Percentiles rank a stretch among this genome's conserved stretches.
Evolutionary conservation across 2,797 vertebrate genomes (phyloP).

Genomic region (Spea hammondii): DNA sequence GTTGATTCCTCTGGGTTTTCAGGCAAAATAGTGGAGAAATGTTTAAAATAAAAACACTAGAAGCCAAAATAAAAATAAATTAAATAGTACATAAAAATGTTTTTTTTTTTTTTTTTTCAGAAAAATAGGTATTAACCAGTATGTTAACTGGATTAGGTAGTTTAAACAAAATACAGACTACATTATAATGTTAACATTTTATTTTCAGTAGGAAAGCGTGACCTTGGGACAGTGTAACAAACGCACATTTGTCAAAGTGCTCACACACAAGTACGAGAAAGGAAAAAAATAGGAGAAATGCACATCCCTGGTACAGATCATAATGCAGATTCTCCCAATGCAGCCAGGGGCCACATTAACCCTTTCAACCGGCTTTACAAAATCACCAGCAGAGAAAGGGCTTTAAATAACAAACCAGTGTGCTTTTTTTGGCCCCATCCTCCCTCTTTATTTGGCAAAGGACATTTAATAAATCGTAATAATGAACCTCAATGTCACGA

Average conservation of each 20-base stretch:
- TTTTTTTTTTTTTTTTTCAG: too few species aligned
- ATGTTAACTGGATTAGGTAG: not conserved
- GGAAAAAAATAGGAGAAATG: slow-evolving; percentile 57
- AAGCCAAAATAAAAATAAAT: not conserved
- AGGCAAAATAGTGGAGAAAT: not conserved
- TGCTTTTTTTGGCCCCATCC: not conserved
- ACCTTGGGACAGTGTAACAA: slow-evolving; percentile 70
- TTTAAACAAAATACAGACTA: not conserved
- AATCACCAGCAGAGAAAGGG: not conserved
- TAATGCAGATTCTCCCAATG: slow-evolving; percentile 65
- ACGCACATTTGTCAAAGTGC: slow-evolving; percentile 66
- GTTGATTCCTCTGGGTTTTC: not conserved
- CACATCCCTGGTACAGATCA: slow-evolving; percentile 81
- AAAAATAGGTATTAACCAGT: too few species aligned
- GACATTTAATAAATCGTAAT: not conserved
- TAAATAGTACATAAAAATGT: not conserved
- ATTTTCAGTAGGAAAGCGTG: slow-evolving; percentile 74
- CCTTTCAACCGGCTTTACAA: not conserved
- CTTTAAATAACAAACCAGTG: not conserved
- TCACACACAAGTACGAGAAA: slow-evolving; percentile 62
- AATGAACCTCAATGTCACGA: not conserved
- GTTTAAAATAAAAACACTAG: not conserved
- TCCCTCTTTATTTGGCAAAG: slow-evolving; percentile 25
- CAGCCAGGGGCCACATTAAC: slow-evolving; percentile 33
- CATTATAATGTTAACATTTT: slow-evolving; percentile 41